Evolutionary conservation across 2,888 invertebrate species (phyloP), one percentile per base, ranked within the genome.

Genomic region (Pantelozetes paolii): DNA sequence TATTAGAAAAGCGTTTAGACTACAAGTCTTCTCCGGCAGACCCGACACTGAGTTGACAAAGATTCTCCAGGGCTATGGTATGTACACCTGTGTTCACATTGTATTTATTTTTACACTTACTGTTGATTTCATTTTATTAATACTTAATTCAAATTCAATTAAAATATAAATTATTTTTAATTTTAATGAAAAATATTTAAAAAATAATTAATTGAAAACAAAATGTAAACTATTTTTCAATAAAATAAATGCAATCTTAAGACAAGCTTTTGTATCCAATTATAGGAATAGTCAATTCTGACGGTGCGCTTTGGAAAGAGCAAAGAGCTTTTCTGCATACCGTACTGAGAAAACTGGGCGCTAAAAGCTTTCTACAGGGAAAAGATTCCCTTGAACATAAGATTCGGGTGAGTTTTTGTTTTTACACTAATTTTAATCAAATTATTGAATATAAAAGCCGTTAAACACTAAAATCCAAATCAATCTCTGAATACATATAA

Each of bases 231-330:
- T 20, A 2, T 20, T 54, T 54, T 2, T 11, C 23, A 59, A 59
- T 2, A n/a, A 18, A 59, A 23, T 36, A 9, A 36, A 36, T 36
- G 36, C 36, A 36, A 36, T 36, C 5, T 36, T 8, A 36, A 36
- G 6, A 8, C 5, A 36, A 36, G 36, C 36, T 36, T 36, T 36
- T 9, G 6, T 36, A 8, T 8, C 5, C 36, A 8, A 36, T 36
- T 36, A 57, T 81, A 94, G 94, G 94, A 79, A 89, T 94, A 79
- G 88, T 94, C 81, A 94, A 94, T 83, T 90, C 91, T 79, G 90
- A 90, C 78, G 94, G 94, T 76, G 88, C 88, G 78, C 84, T 94
- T 79, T 94, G 94, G 94, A 92, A 92, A 82, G 91, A 89, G 80
- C 93, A 94, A 82, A 86, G 94, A 75, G 87, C 89, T 77, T 94